phyloP scores from a whole-genome alignment of 2,797 vertebrate genomes.

The Trachops cirrhosus region DNA sequence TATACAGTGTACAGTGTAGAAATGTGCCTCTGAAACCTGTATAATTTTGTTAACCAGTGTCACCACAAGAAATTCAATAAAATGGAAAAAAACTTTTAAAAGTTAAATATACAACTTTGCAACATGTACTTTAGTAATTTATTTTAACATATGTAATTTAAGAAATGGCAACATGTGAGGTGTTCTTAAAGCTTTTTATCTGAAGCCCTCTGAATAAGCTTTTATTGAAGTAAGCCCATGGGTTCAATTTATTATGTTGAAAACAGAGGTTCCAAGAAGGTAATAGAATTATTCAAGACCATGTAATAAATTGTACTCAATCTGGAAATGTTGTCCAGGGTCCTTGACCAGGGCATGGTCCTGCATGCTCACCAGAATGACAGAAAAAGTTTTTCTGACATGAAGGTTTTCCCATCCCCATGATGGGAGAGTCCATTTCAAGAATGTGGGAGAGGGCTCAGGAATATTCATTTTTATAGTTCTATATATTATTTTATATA shows the following conservation, averaged over 20 bases:
- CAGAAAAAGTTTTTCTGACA: background rate
- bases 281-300: slow-evolving; percentile 14
- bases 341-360: background rate
- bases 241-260: background rate
- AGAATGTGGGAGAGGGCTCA: background rate
- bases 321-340: background rate
- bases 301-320: background rate
- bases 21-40: too few relatives aligned
- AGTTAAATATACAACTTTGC: background rate
- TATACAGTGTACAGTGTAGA: too few relatives aligned
- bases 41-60: too few relatives aligned
- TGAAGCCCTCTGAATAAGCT: slow-evolving; percentile 18
- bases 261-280: slow-evolving; percentile 10
- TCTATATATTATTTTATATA: background rate
- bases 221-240: background rate
- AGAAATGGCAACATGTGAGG: background rate
- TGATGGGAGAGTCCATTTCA: background rate
- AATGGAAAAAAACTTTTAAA: too few relatives aligned
- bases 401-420: background rate
- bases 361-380: background rate
- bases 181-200: slow-evolving; percentile 43
- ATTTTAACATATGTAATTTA: slow-evolving; percentile 37
- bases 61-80: too few relatives aligned
- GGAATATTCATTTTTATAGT: background rate
- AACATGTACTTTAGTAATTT: background rate